Evolutionary conservation across 64 coral and sea anemone genomes (phyloP), one percentile per base, ranked within the genome.

Genomic region (Dendronephthya gigantea): DNA sequence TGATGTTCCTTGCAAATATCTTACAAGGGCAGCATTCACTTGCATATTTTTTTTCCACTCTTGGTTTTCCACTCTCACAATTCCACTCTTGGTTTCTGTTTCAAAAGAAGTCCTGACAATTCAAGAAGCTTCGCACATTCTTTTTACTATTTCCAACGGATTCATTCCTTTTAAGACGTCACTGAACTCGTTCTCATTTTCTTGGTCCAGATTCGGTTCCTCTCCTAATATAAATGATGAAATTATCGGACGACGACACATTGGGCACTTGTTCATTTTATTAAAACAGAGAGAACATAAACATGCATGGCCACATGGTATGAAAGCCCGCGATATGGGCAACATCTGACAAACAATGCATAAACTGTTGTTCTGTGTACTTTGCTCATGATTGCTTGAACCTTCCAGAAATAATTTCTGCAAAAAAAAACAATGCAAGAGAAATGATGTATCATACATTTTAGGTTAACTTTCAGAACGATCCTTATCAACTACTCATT

Each of bases 271-370:
- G 9, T 93, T 88, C 22, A 97, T 58, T 49, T 89, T 83, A 2
- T 83, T 29, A 32, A 91, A 93, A 58, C 94, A 97, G 12, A 84
- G 45, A 29, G 86, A 89, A 47, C 94, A 97, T 27, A 90, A 79
- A 51, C 94, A 97, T 16, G 94, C 92, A 90, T 97, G 94, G 30
- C 94, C 84, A 45, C 94, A 97, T 10, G 94, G 94, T 1, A 97
- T 85, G 28, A 93, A 85, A 7, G 91, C 94, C 52, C 94, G 88
- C 13, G 89, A 93, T 9, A 97, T 83, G 17, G 94, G 89, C 39
- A 90, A 45, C 48, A 65, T 91, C 56, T 91, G 89, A 69, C 94
- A 97, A 49, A 97, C 85, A 9, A 93, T 85, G 45, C 94, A 97
- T 48, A 90, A 59, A 83, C 83, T 86, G 68, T 91, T 85, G 9